Evolutionary conservation across 2,113 vertebrate genomes (phyloP), one percentile per base, ranked within the genome.

Genomic region (Gambusia affinis): DNA sequence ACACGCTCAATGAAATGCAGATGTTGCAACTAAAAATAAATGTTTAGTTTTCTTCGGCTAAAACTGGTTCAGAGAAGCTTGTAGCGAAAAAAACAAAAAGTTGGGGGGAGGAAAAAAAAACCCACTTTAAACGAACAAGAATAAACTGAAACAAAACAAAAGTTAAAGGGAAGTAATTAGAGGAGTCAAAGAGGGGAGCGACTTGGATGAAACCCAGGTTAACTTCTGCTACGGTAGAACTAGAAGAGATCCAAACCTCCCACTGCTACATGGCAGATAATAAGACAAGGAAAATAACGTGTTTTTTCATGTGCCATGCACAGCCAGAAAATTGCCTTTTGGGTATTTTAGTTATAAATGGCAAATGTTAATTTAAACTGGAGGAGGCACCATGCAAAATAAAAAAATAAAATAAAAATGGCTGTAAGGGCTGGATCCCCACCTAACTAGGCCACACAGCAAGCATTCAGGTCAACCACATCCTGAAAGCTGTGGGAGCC

Each of bases 181-280:
- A 17, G n/a, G 70, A 76, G 81, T 82, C 78, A 91, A 79, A 86
- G 76, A 35, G 22, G 65, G 75, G 72, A 27, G 47, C 70, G 79
- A 70, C 73, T 81, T 79, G 27, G 78, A 78, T 47, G 72, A 68
- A 68, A 60, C 78, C 70, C 75, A 57, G 72, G 73, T 85, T 63
- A 90, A 86, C 84, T 79, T 82, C 30, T 70, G 75, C 64, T 86
- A 69, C 79, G 51, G 39, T 61, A 27, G 73, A 72, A 70, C 80
- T 79, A 30, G 71, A 76, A 84, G 75, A 86, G 87, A 94, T 94
- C 93, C 93, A 93, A 95, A 94, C 90, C 93, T 94, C 94, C 94
- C 92, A 89, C 90, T 89, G 92, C 87, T 93, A 82, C 69, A 84
- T 82, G 92, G 91, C 87, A 91, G 85, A 82, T 89, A 80, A 88